Base-by-base conservation (phyloP, 1,140 invertebrate genomes). In the Camponotus floridanus region DNA sequence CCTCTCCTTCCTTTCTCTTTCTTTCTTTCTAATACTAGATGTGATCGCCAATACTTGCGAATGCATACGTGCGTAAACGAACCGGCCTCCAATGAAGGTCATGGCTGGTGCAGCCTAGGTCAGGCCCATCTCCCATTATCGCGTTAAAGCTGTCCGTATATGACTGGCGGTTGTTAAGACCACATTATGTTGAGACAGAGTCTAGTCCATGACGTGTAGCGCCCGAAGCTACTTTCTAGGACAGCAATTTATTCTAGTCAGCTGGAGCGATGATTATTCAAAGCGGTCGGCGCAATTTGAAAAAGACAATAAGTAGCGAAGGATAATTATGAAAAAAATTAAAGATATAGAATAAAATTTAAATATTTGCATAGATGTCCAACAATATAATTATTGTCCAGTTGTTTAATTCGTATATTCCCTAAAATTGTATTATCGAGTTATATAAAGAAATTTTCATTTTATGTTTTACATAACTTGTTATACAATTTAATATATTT, bases 111-210 rank as follows among this genome's bases (percentile, higher is more conserved):
- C 86, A 93, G 92, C 93, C 93, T 94, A 94, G 93, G 93, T 95
- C 94, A 94, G 94, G 93, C 93, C 93, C 93, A 94, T 93, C 91
- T 91, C 88, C 92, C 90, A 91, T 94, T 92, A 93, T 92, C 91
- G 92, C 90, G 89, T 93, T 91, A 92, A 92, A 71, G 86, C 73
- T 87, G 87, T 90, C 73, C 55, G 92, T 89, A 87, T 90, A 76
- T 91, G 92, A 85, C 87, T 86, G 88, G 80, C 87, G 87, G 88
- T 84, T 85, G 89, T 91, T 88, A 90, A 89, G 88, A 92, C 86
- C 45, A 62, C 59, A 70, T 79, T 79, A 84, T 55, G 64, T 70
- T 81, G 39, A 81, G 88, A 90, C 67, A 84, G 73, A 86, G 70
- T 73, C 80, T 84, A 85, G 88, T 65, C 51, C 55, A 55, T 59